Evolutionary conservation across 2,113 vertebrate genomes (phyloP).

Genomic region (Sylvietta virens): DNA sequence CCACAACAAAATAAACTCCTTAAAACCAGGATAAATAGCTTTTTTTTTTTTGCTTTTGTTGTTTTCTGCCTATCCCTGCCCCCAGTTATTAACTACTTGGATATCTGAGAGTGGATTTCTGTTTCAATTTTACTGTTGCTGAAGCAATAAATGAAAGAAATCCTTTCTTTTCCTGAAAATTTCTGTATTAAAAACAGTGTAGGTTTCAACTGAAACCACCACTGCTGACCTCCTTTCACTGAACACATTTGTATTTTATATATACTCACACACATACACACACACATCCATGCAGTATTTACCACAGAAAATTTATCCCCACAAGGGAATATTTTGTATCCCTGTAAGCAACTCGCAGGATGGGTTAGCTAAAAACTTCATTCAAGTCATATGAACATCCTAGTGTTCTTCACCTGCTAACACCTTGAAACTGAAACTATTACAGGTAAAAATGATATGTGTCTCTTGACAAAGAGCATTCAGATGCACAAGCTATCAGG

Average conservation of each 20-base stretch:
- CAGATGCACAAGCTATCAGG: not conserved
- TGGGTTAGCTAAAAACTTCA: not conserved
- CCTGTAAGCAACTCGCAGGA: not conserved
- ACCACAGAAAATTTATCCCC: not conserved
- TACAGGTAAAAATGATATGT: not conserved
- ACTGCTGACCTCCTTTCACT: not conserved
- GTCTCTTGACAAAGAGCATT: not conserved
- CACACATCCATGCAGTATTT: not conserved
- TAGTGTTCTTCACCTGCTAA: not conserved
- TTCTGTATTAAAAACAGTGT: not conserved
- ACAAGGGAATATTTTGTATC: fast-evolving
- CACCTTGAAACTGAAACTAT: not conserved
- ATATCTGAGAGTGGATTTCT: not conserved
- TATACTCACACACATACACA: fast-evolving
- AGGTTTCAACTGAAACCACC: not conserved
- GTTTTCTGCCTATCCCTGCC: not conserved
- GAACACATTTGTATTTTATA: not conserved
- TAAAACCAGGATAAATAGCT: not conserved
- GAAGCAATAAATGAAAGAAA: not conserved
- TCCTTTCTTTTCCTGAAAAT: not conserved
- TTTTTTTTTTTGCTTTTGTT: not conserved
- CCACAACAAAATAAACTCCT: not conserved
- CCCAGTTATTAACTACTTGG: not conserved
- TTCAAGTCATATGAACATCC: not conserved
- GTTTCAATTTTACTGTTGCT: not conserved